A percentile compares a stretch with the other conserved stretches of the same genome.
These are phyloP conservation scores for Pantelozetes paolii DNA, from an alignment of 2,888 invertebrate species.

Conservation along the genomic window DNA sequence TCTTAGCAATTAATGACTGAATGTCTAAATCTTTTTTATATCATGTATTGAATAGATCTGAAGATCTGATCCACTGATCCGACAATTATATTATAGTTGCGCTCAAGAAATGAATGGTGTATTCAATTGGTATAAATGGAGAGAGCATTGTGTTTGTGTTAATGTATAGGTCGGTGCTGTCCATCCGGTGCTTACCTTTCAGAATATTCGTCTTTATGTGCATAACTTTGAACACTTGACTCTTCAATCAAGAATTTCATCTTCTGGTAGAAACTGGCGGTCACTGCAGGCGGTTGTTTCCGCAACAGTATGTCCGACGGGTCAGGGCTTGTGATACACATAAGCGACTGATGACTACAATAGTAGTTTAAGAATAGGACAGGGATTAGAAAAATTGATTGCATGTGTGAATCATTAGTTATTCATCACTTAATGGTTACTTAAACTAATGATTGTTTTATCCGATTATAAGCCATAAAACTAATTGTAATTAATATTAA, in stretches of 20 bases:
- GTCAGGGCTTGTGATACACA: conserved; percentile 89
- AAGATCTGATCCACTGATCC: background rate
- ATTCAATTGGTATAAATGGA: background rate
- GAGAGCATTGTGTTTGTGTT: background rate
- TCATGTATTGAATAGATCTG: conserved; percentile 2
- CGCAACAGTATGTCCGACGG: conserved; percentile 91
- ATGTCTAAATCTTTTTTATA: too few species aligned
- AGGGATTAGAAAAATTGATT: conserved; percentile 4
- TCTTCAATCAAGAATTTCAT: conserved; percentile 98
- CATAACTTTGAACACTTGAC: conserved; percentile 95
- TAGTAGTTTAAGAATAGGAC: background rate
- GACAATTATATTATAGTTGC: background rate
- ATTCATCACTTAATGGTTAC: too few species aligned
- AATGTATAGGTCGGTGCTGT: background rate
- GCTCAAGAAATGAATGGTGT: background rate
- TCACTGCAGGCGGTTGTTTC: conserved; percentile 92
- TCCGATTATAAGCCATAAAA: conserved; percentile 15
- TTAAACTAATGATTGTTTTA: conserved; percentile 12
- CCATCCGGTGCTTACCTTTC: conserved; percentile 69
- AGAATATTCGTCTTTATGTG: conserved; percentile 90
- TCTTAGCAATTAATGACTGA: background rate
- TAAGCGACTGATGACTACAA: conserved; percentile 56
- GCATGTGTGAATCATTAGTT: too few species aligned
- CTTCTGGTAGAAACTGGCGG: conserved; percentile 95
- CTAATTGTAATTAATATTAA: background rate